Base-by-base conservation (phyloP, 2,888 invertebrate species). In the Fragum sueziense region DNA sequence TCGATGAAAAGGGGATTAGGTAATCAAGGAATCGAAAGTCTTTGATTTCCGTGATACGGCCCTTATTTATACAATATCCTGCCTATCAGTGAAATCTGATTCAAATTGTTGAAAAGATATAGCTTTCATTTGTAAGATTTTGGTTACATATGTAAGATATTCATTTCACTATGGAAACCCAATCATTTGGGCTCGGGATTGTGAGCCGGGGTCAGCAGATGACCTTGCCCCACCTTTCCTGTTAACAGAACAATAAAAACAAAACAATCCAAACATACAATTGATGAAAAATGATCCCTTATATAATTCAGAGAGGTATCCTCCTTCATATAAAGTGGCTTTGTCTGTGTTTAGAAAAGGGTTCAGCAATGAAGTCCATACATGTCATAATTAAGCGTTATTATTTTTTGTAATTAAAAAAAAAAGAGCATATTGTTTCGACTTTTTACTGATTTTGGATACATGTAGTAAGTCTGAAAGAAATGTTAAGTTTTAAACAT, bases 61-160 rank as follows among this genome's bases (percentile, higher is more conserved):
- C 41, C 4, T 37, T 37, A 65, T 65, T 41, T 34, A 65, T 41
- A 34, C 41, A 37, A 27, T 65, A 27, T 41, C 65, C 41, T 65
- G 33, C 27, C 41, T 65, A 65, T 65, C 65, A 47, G n/a, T 65
- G 65, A 65, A 65, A 65, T 65, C 65, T 65, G 65, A 65, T 41
- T 4, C 65, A 37, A 65, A 33, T 22, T 31, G 17, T 14, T 65
- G 65, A 65, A 65, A 65, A 65, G 65, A 25, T 41, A 65, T 65
- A 34, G 22, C 34, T 25, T 65, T 65, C 65, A 65, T 65, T 3
- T 34, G 3, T 20, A 37, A 4, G 65, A 65, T 25, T 65, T 65
- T 20, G 9, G 41, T 65, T 65, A 65, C 65, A 41, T 65, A 41
- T 65, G 11, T 33, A 22, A 9, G 41, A 27, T 65, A 65, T 65